A percentile compares a stretch with the other conserved stretches of the same genome.
phyloP scores from a whole-genome alignment of 2,113 vertebrate species.

The Silurus asotus region DNA sequence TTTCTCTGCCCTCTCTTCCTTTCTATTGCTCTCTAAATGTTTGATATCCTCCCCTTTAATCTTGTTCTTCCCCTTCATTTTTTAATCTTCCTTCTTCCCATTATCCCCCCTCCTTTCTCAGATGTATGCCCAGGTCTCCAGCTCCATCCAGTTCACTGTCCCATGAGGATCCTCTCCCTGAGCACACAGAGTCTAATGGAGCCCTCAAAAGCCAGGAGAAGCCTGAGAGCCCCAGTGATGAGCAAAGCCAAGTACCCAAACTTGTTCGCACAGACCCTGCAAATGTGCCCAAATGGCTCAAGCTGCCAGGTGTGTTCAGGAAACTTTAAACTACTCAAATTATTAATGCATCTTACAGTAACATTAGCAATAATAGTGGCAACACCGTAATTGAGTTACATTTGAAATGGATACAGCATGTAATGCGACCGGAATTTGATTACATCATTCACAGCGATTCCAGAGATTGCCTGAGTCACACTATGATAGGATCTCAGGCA shows the following conservation, averaged over 20 bases:
- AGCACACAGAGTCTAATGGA: constrained; percentile 24
- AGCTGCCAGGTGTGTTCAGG: constrained; percentile 71
- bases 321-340: neutral
- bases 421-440: neutral
- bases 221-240: constrained; percentile 31
- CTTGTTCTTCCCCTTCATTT: constrained; percentile 7
- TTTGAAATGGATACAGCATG: neutral
- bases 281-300: constrained; percentile 80
- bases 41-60: constrained; percentile 31
- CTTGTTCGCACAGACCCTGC: constrained; percentile 54
- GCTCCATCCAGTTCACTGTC: constrained; percentile 41
- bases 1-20: constrained; percentile 41
- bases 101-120: constrained; percentile 40
- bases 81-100: no score
- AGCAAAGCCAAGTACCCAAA: constrained; percentile 48
- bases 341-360: neutral
- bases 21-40: constrained; percentile 42
- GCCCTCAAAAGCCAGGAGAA: constrained; percentile 22
- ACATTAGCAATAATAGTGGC: neutral
- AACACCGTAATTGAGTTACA: neutral
- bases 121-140: constrained; percentile 65
- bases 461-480: neutral
- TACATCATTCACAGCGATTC: neutral
- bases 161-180: constrained; percentile 44
- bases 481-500: neutral